Evolutionary conservation across 2,113 vertebrate genomes (phyloP).

Genomic region (Plecotus auritus): DNA sequence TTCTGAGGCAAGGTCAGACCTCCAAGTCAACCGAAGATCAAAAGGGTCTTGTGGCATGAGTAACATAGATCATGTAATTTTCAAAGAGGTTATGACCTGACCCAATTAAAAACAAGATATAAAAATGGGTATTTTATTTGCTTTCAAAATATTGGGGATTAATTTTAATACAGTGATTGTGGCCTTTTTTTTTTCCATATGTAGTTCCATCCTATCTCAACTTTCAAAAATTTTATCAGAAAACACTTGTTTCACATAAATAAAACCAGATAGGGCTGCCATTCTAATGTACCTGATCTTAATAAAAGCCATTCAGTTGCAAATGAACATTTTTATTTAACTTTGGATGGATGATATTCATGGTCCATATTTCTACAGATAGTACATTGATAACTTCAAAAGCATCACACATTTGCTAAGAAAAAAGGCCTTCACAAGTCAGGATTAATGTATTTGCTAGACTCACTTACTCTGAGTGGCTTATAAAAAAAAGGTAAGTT

Average conservation of each 20-base stretch:
- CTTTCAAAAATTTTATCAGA: conserved; percentile 24
- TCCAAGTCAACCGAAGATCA: conserved; percentile 66
- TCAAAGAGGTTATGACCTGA: conserved; percentile 70
- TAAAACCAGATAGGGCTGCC: neutral
- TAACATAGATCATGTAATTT: conserved; percentile 70
- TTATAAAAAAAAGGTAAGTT: neutral
- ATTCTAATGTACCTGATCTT: neutral
- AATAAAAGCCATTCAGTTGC: neutral
- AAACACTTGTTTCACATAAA: neutral
- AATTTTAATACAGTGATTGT: conserved; percentile 50
- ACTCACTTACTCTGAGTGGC: neutral
- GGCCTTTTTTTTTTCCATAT: neutral
- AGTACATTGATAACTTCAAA: neutral
- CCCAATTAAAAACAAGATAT: conserved; percentile 66
- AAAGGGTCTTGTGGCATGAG: conserved; percentile 76
- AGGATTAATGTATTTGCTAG: neutral
- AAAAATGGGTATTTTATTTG: conserved; percentile 67
- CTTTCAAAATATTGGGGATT: conserved; percentile 61
- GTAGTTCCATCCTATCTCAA: neutral
- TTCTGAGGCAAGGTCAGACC: conserved; percentile 76
- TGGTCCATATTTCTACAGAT: neutral
- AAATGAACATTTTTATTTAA: neutral
- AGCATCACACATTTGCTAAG: neutral
- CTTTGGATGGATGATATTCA: neutral
- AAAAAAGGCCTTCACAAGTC: neutral